Conservation (phyloP, 2,113 vertebrate genomes). For the Cepphus grylle region DNA sequence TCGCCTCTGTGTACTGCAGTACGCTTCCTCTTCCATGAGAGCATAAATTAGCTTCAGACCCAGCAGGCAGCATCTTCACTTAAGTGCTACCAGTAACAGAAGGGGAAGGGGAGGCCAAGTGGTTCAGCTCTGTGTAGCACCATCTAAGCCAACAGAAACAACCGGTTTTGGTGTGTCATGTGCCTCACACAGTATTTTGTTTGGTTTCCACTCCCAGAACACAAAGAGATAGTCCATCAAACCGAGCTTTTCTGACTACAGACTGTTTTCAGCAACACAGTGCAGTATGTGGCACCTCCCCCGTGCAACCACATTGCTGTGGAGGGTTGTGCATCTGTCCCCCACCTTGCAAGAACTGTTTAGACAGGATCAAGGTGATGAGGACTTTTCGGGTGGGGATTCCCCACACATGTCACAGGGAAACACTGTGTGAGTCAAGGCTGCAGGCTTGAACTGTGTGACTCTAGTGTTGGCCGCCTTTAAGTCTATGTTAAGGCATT, state of each 20-base stretch:
- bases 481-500: background rate
- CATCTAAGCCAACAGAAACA: background rate
- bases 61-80: background rate
- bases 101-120: background rate
- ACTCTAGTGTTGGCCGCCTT: background rate
- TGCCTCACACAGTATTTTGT: background rate
- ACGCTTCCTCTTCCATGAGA: background rate
- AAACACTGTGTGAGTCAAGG: background rate
- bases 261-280: background rate
- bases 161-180: background rate
- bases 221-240: background rate
- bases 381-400: background rate
- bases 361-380: background rate
- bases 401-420: background rate
- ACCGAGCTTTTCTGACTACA: background rate
- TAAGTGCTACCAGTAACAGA: background rate
- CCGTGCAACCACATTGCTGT: background rate
- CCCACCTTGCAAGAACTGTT: background rate
- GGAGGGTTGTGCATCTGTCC: background rate
- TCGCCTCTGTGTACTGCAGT: background rate
- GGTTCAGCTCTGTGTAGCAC: background rate
- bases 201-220: background rate
- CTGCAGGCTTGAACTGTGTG: background rate
- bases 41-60: background rate
- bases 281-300: background rate